Base-by-base conservation (phyloP, 2,888 invertebrate genomes). In the Nemoura dubitans region DNA sequence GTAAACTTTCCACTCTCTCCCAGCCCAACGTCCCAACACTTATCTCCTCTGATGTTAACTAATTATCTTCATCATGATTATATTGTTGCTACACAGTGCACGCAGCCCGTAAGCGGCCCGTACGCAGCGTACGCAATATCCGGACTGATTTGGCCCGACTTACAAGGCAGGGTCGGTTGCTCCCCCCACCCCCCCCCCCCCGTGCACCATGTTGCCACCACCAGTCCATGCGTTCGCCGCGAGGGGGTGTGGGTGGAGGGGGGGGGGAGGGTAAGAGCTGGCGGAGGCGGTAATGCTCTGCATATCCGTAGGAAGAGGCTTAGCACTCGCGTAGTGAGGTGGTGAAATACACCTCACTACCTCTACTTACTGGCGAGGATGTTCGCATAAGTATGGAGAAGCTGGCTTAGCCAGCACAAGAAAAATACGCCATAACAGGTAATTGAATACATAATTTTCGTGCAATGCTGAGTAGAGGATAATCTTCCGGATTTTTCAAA, bases 51-150 rank as follows among this genome's bases (percentile, higher is more conserved):
- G 10, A 36, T 36, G 36, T 36, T 3, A 36, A 36, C 36, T 59
- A 21, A 59, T 59, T 59, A 59, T 59, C 59, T 59, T 59, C 59
- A 21, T 59, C 21, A 21, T 59, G 21, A 59, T 59, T 59, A 59
- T 59, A 21, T 59, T 59, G 59, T 21, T 59, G 21, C 2, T 59
- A 21, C 10, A 36, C 36, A n/a, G n/a, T 36, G 36, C 36, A 36
- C 36, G 59, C 59, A 3, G 16, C 59, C 59, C 14, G 21, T n/a
- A n/a, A n/a, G n/a, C n/a, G n/a, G n/a, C n/a, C n/a, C 36, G 36
- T 36, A 36, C 36, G 36, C 36, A 36, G 10, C 36, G 36, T 36
- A 84, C 28, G 84, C 84, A 84, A 84, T 84, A 84, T 84, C 84
- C 84, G 84, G 84, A 59, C 27, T 76, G 84, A 84, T 84, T 84